These are phyloP conservation scores for Morpho achilles DNA, from an alignment of 2,888 invertebrate species.

Conservation along the genomic window DNA sequence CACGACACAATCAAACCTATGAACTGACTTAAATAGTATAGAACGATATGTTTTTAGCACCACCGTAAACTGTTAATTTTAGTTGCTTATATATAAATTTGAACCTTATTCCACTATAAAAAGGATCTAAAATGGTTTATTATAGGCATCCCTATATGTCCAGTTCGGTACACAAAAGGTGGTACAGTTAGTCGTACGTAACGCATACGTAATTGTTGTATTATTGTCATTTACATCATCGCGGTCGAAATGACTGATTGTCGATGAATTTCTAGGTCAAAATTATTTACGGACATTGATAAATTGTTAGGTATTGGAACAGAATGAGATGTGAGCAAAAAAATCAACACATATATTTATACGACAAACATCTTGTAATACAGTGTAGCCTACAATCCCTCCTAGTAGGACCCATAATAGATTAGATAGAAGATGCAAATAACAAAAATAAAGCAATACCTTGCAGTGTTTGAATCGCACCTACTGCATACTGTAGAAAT, in stretches of 20 bases:
- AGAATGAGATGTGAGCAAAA: too few relatives aligned
- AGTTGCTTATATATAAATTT: slow-evolving; percentile 5
- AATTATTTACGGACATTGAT: not conserved
- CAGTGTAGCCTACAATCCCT: too few relatives aligned
- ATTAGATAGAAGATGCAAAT: too few relatives aligned
- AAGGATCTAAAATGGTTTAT: not conserved
- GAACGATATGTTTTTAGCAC: slow-evolving; percentile 34
- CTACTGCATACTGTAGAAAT: too few relatives aligned
- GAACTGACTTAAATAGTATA: slow-evolving; percentile 24
- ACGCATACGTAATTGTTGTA: slow-evolving; percentile 57
- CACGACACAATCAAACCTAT: slow-evolving; percentile 20
- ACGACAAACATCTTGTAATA: too few relatives aligned
- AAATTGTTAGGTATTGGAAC: too few relatives aligned
- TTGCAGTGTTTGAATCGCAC: too few relatives aligned
- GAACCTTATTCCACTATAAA: slow-evolving; percentile 2
- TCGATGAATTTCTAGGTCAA: not conserved
- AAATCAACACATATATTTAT: too few relatives aligned
- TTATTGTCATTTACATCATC: slow-evolving; percentile 53
- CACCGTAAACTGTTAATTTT: slow-evolving; percentile 18
- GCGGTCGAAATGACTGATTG: slow-evolving; percentile 8
- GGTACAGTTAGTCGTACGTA: slow-evolving; percentile 60
- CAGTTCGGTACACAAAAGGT: slow-evolving; percentile 43
- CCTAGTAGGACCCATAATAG: too few relatives aligned
- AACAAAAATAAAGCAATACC: too few relatives aligned
- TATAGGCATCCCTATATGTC: not conserved